Percentiles rank a stretch among this genome's conserved stretches.
Evolutionary conservation across 2,797 vertebrate genomes (phyloP).

Genomic region (Betta splendens): DNA sequence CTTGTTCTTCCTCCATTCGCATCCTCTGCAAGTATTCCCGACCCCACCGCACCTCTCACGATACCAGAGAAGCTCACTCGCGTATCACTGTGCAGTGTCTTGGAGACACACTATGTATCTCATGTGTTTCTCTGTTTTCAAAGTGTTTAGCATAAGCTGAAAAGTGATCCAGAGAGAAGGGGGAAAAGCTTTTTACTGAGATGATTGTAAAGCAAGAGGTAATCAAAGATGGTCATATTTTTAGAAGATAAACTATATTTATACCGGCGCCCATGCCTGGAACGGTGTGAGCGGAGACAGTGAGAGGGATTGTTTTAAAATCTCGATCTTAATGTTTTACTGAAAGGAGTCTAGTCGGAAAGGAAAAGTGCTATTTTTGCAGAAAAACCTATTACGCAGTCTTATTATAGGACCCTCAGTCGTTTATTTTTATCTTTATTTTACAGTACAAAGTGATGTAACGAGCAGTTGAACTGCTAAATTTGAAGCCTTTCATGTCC

Average conservation of each 20-base stretch:
- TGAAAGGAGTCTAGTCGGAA: conserved; percentile 67
- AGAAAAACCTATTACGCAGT: conserved; percentile 63
- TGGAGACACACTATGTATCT: conserved; percentile 37
- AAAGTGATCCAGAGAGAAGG: conserved; percentile 58
- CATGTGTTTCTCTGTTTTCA: conserved; percentile 54
- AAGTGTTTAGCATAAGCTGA: conserved; percentile 50
- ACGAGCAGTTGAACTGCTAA: conserved; percentile 73
- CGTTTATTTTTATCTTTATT: conserved; percentile 68
- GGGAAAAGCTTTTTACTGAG: conserved; percentile 58
- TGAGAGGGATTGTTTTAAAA: conserved; percentile 81
- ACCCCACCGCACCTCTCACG: conserved; percentile 45
- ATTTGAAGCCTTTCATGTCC: conserved; percentile 68
- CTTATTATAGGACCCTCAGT: conserved; percentile 62
- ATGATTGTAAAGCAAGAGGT: conserved; percentile 67
- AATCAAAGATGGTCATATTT: conserved; percentile 75
- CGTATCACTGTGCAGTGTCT: conserved; percentile 70
- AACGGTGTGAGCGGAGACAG: conserved; percentile 61
- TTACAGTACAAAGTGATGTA: conserved; percentile 56
- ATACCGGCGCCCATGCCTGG: conserved; percentile 71
- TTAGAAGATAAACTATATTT: conserved; percentile 81
- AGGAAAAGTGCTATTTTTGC: conserved; percentile 77
- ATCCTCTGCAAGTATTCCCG: conserved; percentile 55
- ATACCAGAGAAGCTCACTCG: conserved; percentile 60
- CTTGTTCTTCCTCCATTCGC: conserved; percentile 54
- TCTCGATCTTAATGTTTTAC: conserved; percentile 71